A percentile compares a stretch with the other conserved stretches of the same genome.
These are phyloP conservation scores for Eupithecia tripunctaria DNA, from an alignment of 2,888 invertebrate genomes.

Conservation along the genomic window DNA sequence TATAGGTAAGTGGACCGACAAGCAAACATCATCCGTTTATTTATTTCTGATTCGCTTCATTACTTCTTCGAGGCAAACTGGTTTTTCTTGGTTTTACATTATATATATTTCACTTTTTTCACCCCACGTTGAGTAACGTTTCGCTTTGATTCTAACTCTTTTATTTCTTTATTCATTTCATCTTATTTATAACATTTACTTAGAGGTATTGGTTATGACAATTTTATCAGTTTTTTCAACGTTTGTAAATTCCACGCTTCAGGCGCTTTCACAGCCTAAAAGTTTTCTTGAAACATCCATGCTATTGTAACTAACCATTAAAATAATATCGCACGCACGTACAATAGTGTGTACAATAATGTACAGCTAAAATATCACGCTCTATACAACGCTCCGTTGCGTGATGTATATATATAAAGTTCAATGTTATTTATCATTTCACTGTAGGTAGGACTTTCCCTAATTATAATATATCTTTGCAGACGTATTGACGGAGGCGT, in stretches of 20 bases:
- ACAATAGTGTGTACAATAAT: constrained; percentile 13
- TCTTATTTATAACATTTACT: constrained; percentile 39
- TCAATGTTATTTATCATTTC: constrained; percentile 10
- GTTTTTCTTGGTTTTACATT: constrained; percentile 59
- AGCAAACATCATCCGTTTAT: constrained; percentile 66
- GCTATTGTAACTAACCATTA: constrained; percentile 24
- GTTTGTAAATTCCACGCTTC: constrained; percentile 42
- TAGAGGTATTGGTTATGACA: constrained; percentile 43
- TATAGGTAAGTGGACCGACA: constrained; percentile 82
- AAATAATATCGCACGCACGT: constrained; percentile 17
- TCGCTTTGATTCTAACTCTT: constrained; percentile 81
- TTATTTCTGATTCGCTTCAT: constrained; percentile 72
- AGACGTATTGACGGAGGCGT: constrained; percentile 73
- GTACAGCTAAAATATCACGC: constrained; percentile 18
- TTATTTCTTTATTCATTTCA: constrained; percentile 64
- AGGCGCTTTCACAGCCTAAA: constrained; percentile 43
- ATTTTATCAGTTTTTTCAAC: constrained; percentile 31
- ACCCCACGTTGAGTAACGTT: constrained; percentile 80
- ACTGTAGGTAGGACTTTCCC: background rate
- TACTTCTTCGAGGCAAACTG: constrained; percentile 55
- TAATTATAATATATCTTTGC: constrained; percentile 57
- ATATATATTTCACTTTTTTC: constrained; percentile 65
- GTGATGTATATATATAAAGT: constrained; percentile 13
- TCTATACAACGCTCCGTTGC: constrained; percentile 23
- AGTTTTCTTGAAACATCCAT: constrained; percentile 16